Evolutionary conservation across 2,113 vertebrate species (phyloP).

Genomic region (Vimba vimba): DNA sequence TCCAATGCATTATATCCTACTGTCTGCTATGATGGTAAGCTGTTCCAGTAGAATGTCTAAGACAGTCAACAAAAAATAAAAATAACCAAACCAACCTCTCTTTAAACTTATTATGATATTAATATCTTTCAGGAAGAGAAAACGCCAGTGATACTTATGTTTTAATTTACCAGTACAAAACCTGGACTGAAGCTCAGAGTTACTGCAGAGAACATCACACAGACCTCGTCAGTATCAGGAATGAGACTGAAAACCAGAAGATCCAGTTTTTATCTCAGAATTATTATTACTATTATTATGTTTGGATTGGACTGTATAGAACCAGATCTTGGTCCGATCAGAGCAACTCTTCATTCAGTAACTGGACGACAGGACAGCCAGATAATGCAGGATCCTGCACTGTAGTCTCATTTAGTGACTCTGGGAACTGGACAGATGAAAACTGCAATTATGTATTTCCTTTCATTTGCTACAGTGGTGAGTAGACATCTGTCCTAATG

Average conservation of each 20-base stretch:
- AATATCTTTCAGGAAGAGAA: neutral
- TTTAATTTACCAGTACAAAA: neutral
- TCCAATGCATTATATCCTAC: rapidly evolving
- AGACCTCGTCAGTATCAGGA: constrained; percentile 37
- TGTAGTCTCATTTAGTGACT: constrained; percentile 4
- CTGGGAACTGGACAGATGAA: constrained; percentile 19
- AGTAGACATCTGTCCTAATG: neutral
- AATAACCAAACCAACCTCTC: too few relatives aligned
- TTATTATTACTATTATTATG: neutral
- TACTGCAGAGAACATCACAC: constrained; percentile 42
- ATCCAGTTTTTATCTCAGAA: neutral
- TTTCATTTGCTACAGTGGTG: constrained; percentile 38
- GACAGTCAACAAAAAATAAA: too few relatives aligned
- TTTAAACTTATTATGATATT: too few relatives aligned
- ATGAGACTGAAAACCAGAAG: constrained; percentile 22
- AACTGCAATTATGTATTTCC: neutral
- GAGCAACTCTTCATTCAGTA: constrained; percentile 43
- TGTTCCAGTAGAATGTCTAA: neutral
- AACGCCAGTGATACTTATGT: neutral
- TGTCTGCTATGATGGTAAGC: constrained; percentile 41
- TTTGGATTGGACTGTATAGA: constrained; percentile 51
- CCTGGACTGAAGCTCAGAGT: constrained; percentile 38
- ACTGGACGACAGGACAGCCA: constrained; percentile 26
- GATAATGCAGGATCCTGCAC: constrained; percentile 17
- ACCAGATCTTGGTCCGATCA: constrained; percentile 45